Conservation (phyloP, 2,888 invertebrate species). For the Muscina levida region DNA sequence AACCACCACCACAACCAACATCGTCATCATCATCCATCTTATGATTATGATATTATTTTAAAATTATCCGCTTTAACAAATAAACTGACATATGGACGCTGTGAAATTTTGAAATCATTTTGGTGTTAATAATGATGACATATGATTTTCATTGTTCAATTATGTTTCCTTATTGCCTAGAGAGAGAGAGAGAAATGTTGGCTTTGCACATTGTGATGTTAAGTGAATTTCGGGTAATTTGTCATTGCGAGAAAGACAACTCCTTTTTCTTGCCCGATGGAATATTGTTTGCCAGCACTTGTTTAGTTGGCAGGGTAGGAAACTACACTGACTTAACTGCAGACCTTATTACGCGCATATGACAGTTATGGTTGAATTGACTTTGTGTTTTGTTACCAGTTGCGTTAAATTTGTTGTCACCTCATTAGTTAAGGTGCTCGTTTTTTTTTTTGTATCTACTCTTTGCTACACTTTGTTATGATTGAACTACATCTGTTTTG, state of each 20-base stretch:
- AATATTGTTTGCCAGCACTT: constrained; percentile 46
- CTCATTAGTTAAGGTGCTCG: constrained; percentile 75
- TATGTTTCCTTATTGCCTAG: constrained; percentile 3
- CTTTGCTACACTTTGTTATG: constrained; percentile 3
- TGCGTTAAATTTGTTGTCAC: constrained; percentile 77
- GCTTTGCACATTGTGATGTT: constrained; percentile 64
- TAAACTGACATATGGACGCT: constrained; percentile 76
- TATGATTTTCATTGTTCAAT: constrained; percentile 79
- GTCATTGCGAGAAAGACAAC: constrained; percentile 68
- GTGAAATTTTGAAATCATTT: constrained; percentile 78
- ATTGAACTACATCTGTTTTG: constrained; percentile 66
- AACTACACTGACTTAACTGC: too few relatives aligned
- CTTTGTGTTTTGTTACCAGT: constrained; percentile 68
- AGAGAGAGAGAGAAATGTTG: constrained; percentile 62
- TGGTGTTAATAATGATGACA: constrained; percentile 80
- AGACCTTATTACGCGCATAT: not conserved
- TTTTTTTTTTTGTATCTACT: constrained; percentile 49
- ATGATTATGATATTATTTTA: constrained; percentile 79
- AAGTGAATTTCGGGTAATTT: constrained; percentile 76
- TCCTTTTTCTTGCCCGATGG: constrained; percentile 45
- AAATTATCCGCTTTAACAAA: constrained; percentile 77
- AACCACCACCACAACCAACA: constrained; percentile 14
- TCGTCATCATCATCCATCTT: constrained; percentile 62
- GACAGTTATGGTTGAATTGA: constrained; percentile 19
- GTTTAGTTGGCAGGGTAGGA: constrained; percentile 39